A percentile compares a stretch with the other conserved stretches of the same genome.
These are phyloP conservation scores for Corythucha ciliata DNA, from an alignment of 2,888 invertebrate genomes.

Conservation along the genomic window DNA sequence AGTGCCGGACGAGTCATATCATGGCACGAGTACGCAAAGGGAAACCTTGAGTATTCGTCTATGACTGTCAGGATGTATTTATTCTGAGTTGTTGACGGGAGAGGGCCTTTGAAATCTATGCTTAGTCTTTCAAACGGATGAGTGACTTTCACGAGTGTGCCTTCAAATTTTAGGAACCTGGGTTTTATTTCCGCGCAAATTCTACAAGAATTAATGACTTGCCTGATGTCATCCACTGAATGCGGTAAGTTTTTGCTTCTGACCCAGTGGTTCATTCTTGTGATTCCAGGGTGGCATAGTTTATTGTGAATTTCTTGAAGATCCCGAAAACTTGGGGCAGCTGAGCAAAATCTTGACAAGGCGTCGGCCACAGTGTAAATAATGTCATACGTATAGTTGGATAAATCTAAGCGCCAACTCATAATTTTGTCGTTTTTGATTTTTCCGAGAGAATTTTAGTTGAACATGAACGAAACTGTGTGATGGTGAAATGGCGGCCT, in stretches of 20 bases:
- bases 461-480: slow-evolving; percentile 14
- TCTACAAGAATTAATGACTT: neutral
- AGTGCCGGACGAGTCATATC: slow-evolving; percentile 2
- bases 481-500: slow-evolving; percentile 8
- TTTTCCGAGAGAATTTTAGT: slow-evolving; percentile 11
- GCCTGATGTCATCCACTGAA: slow-evolving; percentile 13
- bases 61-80: slow-evolving; percentile 27
- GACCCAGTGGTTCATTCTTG: slow-evolving; percentile 18
- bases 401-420: slow-evolving; percentile 14
- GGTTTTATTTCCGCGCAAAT: slow-evolving; percentile 6
- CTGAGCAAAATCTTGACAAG: neutral
- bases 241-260: slow-evolving; percentile 8
- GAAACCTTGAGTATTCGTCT: slow-evolving; percentile 19
- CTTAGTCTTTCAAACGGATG: neutral
- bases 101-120: neutral
- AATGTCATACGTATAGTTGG: slow-evolving; percentile 11
- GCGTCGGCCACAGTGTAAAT: slow-evolving; percentile 7
- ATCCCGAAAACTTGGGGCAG: neutral
- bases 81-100: neutral
- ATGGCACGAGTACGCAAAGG: neutral
- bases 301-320: slow-evolving; percentile 2
- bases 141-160: no score
- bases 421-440: slow-evolving; percentile 10
- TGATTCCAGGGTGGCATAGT: slow-evolving; percentile 2
- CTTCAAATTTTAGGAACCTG: neutral